These are phyloP conservation scores for Apomyelois bistriatella DNA, from an alignment of 2,888 invertebrate genomes.

Conservation along the genomic window DNA sequence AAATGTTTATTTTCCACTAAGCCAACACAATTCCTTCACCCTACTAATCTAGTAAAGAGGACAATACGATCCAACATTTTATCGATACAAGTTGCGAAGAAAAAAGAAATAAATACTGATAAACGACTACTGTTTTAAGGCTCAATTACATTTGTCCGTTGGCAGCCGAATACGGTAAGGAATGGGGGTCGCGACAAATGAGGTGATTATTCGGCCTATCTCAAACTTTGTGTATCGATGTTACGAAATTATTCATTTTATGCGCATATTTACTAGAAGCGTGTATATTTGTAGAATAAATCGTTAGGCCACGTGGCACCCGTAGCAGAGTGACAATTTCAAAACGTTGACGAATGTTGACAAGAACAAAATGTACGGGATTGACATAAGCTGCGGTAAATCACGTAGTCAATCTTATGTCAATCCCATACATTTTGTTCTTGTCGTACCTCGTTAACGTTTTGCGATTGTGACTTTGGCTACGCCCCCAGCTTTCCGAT, in stretches of 20 bases:
- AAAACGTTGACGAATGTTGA: too few species aligned
- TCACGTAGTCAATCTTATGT: too few species aligned
- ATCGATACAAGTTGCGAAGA: background rate
- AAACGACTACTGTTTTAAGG: conserved; percentile 10
- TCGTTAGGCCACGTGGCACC: too few species aligned
- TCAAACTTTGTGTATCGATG: conserved; percentile 3
- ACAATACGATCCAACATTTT: conserved; percentile 2
- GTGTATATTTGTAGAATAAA: too few species aligned
- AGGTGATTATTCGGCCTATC: background rate
- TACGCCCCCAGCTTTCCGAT: too few species aligned
- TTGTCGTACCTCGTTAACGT: too few species aligned
- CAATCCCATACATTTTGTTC: too few species aligned
- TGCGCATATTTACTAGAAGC: background rate
- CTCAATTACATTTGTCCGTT: conserved; percentile 10
- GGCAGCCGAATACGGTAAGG: conserved; percentile 4
- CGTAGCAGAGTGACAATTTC: too few species aligned
- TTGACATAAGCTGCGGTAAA: too few species aligned
- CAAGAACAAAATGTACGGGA: too few species aligned
- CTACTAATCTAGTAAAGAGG: conserved; percentile 3
- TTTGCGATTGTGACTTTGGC: too few species aligned
- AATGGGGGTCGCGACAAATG: conserved; percentile 5
- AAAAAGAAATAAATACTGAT: conserved; percentile 9
- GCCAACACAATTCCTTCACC: background rate
- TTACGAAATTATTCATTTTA: background rate
- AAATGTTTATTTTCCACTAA: background rate